Base-by-base conservation (phyloP, 2,797 vertebrate genomes). In the Ctenopoma multispine region DNA sequence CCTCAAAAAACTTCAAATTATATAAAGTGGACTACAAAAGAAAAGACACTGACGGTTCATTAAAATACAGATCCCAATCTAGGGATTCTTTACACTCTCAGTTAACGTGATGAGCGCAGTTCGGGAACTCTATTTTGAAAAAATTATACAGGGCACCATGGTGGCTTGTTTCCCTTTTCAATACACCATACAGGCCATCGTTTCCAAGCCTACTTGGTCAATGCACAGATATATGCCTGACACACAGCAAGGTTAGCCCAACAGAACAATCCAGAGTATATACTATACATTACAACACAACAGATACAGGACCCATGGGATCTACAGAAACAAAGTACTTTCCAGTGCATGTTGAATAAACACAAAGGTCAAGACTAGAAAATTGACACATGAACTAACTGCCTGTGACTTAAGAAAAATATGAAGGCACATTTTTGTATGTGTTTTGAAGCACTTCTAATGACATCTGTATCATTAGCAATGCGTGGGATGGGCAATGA, bases 301-400 rank as follows among this genome's bases (percentile, higher is more conserved):
- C 83, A 90, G 44, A 85, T 75, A 82, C 78, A 76, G 86, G 81
- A 91, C 88, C 82, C 85, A 87, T 75, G 73, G 86, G 82, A 93
- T 89, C 91, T 88, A 92, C 87, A 89, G 79, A 89, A 85, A 91
- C 87, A 94, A 93, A 92, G 90, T 93, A 92, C 87, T 93, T 94
- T 95, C 95, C 95, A 95, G 95, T 95, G 95, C 94, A 95, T 94
- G 88, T 85, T 90, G 90, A 94, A 92, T 92, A 89, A 91, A 92
- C 81, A 90, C 82, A 88, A 87, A 76, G 77, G 79, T 90, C 77
- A 77, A 81, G 79, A 84, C 71, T 60, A 56, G 79, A 67, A 61
- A 86, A 79, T 54, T 69, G 47, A 68, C 77, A 73, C 60, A 83
- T 20, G 63, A 84, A 80, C 48, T 31, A 82, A 84, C 66, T 55